Conservation (phyloP, 2,113 vertebrate species). For the Bettongia penicillata region DNA sequence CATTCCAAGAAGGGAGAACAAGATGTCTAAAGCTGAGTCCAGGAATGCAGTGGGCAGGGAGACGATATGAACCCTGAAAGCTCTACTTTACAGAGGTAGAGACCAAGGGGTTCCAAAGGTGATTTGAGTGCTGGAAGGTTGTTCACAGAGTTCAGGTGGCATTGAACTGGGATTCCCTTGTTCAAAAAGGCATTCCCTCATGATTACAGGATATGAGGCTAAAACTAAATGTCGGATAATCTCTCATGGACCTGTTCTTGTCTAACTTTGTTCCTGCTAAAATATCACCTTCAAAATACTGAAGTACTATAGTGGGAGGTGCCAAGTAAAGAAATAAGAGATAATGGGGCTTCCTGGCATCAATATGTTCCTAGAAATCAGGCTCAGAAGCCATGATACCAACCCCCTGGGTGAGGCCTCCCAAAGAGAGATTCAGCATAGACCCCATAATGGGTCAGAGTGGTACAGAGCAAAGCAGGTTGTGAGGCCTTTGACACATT, state of each 20-base stretch:
- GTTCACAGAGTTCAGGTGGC: neutral
- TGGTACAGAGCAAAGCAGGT: neutral
- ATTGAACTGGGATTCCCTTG: neutral
- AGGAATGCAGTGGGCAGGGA: neutral
- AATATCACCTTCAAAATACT: neutral
- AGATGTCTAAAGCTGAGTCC: neutral
- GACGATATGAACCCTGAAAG: neutral
- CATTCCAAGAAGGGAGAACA: neutral
- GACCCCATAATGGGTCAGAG: neutral
- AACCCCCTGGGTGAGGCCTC: neutral
- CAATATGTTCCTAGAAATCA: neutral
- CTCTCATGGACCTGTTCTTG: neutral
- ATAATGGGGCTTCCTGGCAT: neutral
- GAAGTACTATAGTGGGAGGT: neutral
- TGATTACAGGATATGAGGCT: neutral
- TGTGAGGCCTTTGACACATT: neutral
- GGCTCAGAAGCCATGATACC: neutral
- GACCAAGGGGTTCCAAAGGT: neutral
- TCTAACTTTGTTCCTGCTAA: neutral
- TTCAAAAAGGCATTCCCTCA: neutral
- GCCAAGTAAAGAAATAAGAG: neutral
- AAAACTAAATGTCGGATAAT: neutral
- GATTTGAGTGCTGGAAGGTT: neutral
- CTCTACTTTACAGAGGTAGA: neutral
- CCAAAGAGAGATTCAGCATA: neutral